Conservation (phyloP, 2,888 invertebrate species). For the Phaedon cochleariae region DNA sequence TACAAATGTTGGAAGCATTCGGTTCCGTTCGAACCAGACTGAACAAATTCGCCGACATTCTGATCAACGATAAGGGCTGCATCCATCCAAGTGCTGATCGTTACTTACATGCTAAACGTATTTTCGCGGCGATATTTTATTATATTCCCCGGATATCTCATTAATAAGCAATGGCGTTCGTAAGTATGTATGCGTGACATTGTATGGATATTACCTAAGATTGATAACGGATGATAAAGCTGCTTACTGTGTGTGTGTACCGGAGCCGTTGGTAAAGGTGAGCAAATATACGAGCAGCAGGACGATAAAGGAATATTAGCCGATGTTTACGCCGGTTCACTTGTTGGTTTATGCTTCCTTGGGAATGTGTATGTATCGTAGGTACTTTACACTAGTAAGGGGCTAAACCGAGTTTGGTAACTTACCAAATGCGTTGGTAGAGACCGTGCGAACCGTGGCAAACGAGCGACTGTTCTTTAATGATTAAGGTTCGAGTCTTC, state of each 20-base stretch:
- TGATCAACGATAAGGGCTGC: constrained; percentile 36
- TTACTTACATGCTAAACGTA: constrained; percentile 49
- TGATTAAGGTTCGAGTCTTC: too few species aligned
- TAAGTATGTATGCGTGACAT: constrained; percentile 58
- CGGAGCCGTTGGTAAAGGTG: constrained; percentile 41
- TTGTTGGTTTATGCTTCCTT: background rate
- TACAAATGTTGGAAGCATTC: background rate
- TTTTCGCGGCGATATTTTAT: constrained; percentile 47
- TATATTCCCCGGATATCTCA: constrained; percentile 54
- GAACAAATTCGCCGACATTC: constrained; percentile 40
- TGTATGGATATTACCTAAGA: constrained; percentile 61
- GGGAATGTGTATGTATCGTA: background rate
- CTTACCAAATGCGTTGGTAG: too few species aligned
- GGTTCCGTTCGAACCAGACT: constrained; percentile 3
- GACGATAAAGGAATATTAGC: constrained; percentile 39
- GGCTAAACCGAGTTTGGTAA: too few species aligned
- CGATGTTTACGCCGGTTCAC: constrained; percentile 1
- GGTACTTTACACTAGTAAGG: too few species aligned
- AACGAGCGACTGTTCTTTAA: too few species aligned
- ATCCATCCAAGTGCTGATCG: constrained; percentile 46
- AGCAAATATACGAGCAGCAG: constrained; percentile 43
- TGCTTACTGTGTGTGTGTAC: constrained; percentile 43
- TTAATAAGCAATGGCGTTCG: constrained; percentile 61
- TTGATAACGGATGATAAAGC: constrained; percentile 56
- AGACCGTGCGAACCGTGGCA: too few species aligned